Evolutionary conservation across 2,888 invertebrate genomes (phyloP).

Genomic region (Phrixothrix hirtus): DNA sequence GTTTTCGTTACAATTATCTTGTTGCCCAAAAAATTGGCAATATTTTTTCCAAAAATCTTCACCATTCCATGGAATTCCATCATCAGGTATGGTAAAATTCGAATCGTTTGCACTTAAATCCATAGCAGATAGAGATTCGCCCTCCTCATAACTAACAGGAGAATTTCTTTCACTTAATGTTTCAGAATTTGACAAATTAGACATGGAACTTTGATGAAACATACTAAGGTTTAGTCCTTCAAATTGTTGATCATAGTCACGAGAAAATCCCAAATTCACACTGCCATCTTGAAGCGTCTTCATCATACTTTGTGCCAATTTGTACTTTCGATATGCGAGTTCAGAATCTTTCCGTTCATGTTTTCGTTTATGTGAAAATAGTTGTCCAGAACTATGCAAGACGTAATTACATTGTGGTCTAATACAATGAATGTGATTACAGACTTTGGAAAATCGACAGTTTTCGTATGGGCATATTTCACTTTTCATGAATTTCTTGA

Average conservation of each 20-base stretch:
- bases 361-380: conserved; percentile 96
- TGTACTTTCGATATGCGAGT: conserved; percentile 79
- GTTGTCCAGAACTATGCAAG: conserved; percentile 93
- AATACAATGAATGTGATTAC: conserved; percentile 99
- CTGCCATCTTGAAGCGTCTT: conserved; percentile 62
- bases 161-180: conserved; percentile 61
- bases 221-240: conserved; percentile 51
- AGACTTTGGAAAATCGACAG: conserved; percentile 91
- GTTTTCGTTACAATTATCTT: conserved; percentile 44
- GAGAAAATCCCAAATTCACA: conserved; percentile 55
- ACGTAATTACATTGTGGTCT: conserved; percentile 94
- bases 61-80: conserved; percentile 44
- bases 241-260: conserved; percentile 55
- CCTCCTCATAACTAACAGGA: conserved; percentile 57
- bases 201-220: conserved; percentile 46
- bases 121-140: conserved; percentile 51
- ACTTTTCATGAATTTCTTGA: conserved; percentile 98
- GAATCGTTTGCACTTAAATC: conserved; percentile 53
- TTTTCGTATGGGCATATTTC: conserved; percentile 90
- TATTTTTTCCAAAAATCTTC: conserved; percentile 65
- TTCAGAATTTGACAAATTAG: conserved; percentile 56
- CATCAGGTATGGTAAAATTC: conserved; percentile 45
- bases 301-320: conserved; percentile 64
- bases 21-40: conserved; percentile 56
- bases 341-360: conserved; percentile 95